Conservation (phyloP, 92 coral and sea anemone genomes). For the Isaurus tuberculatus region DNA sequence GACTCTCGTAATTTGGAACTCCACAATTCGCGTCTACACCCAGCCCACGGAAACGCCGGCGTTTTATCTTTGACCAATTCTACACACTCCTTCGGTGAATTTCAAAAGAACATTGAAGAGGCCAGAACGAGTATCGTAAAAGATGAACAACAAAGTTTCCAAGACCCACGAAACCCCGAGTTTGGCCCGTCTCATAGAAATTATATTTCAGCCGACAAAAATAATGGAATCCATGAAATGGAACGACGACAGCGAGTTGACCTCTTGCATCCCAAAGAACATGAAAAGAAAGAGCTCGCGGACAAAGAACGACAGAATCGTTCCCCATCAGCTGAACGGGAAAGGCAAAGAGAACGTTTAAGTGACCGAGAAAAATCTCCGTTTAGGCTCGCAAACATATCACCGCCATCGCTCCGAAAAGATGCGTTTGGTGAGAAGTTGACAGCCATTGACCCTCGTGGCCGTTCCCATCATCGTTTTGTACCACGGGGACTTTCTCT, state of each 20-base stretch:
- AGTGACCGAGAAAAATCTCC: conserved; percentile 40
- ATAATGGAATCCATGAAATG: conserved; percentile 65
- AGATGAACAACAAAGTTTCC: conserved; percentile 58
- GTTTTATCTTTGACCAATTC: conserved; percentile 66
- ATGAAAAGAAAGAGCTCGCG: conserved; percentile 58
- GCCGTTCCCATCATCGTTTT: conserved; percentile 66
- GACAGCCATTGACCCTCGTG: conserved; percentile 43
- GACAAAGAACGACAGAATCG: conserved; percentile 38
- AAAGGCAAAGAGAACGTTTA: conserved; percentile 31
- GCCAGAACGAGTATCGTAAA: conserved; percentile 55
- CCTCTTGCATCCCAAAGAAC: conserved; percentile 72
- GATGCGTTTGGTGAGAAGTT: conserved; percentile 68
- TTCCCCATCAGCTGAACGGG: conserved; percentile 33
- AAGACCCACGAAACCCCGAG: conserved; percentile 18
- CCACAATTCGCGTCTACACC: conserved; percentile 52
- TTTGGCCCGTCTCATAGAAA: conserved; percentile 12
- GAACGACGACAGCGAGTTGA: conserved; percentile 72
- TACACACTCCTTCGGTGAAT: conserved; percentile 63
- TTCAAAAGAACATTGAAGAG: conserved; percentile 64
- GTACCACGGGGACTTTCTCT: conserved; percentile 75
- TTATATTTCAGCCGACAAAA: conserved; percentile 39
- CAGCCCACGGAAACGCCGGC: conserved; percentile 73
- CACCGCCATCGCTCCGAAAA: conserved; percentile 78
- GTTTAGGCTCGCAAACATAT: conserved; percentile 61
- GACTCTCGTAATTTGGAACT: conserved; percentile 50